Base-by-base conservation (phyloP, 2,888 invertebrate genomes). In the Acrocyrtus sp. region DNA sequence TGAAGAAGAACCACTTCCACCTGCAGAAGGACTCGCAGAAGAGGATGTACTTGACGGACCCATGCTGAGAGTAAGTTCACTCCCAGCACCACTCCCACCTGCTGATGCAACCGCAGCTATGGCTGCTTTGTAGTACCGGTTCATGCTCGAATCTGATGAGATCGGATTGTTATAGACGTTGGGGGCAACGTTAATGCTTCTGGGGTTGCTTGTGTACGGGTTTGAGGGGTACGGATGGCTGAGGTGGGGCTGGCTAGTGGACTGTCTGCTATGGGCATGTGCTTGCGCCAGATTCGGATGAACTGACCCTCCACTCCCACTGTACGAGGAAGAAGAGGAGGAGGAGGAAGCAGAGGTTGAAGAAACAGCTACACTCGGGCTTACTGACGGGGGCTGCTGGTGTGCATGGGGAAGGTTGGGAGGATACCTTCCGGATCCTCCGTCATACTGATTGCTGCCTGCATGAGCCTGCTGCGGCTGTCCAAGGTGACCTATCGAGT, bases 151-250 rank as follows among this genome's bases (percentile, higher is more conserved):
- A 24, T 77, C 75, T 2, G 73, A 48, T 10, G 69, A 72, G 15
- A 78, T 74, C 0, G 80, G 78, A 24, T 74, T 77, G 65, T 61
- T 78, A 58, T 78, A 80, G 10, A 80, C 78, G 43, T 62, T 79
- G 10, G 80, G 80, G n/a, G 78, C 75, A 1, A 80, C 75, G 54
- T 80, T 80, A 19, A 80, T 79, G 34, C 61, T 78, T 21, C 80
- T 50, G 3, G 80, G 80, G 48, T 80, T 80, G 54, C 77, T 78
- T 19, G 80, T 67, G 54, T 80, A 80, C 1, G 80, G 80, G 62
- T 79, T 78, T 10, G 80, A 74, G 0, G 77, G 78, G 50, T 79
- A 80, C 0, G 78, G 76, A 39, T 72, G 72, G 53, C 62, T 63
- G 2, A 72, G 50, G 29, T 70, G 70, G 19, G 70, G 57, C 21